Percentiles rank a stretch among this genome's conserved stretches.
These are phyloP conservation scores for Eurystomus gularis DNA, from an alignment of 2,113 vertebrate species.

Conservation along the genomic window DNA sequence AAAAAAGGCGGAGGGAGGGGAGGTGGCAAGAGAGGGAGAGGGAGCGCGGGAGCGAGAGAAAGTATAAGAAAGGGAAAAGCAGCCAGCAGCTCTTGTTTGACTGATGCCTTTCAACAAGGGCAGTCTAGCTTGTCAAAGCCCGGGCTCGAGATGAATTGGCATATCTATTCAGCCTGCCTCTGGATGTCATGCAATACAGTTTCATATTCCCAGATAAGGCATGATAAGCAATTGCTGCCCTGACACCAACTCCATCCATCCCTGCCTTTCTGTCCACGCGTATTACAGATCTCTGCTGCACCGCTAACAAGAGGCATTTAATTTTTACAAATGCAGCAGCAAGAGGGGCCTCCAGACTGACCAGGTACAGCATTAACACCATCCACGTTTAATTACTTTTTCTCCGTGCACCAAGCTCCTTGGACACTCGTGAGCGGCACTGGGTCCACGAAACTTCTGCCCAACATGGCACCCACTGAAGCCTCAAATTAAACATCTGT, in stretches of 20 bases:
- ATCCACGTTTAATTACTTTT: constrained; percentile 63
- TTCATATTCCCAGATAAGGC: constrained; percentile 98
- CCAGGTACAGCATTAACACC: constrained; percentile 50
- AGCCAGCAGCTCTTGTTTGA: constrained; percentile 84
- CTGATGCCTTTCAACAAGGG: constrained; percentile 98
- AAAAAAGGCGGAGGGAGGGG: constrained; percentile 72
- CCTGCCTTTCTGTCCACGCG: constrained; percentile 62
- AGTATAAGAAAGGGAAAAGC: constrained; percentile 79
- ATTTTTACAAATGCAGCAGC: constrained; percentile 62
- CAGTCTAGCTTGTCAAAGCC: constrained; percentile 99
- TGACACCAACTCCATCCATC: constrained; percentile 78
- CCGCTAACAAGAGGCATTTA: constrained; percentile 73
- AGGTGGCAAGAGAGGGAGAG: constrained; percentile 35
- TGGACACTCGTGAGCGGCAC: neutral
- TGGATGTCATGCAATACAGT: constrained; percentile 89
- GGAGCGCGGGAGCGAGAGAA: constrained; percentile 69
- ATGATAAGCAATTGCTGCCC: constrained; percentile 89
- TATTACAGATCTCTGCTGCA: constrained; percentile 57
- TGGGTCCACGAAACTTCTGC: neutral
- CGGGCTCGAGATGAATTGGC: constrained; percentile 92
- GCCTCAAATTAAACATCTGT: neutral
- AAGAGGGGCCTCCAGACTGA: constrained; percentile 45
- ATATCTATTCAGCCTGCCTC: constrained; percentile 88
- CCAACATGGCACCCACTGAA: neutral
- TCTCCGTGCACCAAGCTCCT: neutral